Percentiles rank a stretch among this genome's conserved stretches.
Conservation (phyloP, 2,113 vertebrate genomes). For the Notarius lentiginosus region DNA sequence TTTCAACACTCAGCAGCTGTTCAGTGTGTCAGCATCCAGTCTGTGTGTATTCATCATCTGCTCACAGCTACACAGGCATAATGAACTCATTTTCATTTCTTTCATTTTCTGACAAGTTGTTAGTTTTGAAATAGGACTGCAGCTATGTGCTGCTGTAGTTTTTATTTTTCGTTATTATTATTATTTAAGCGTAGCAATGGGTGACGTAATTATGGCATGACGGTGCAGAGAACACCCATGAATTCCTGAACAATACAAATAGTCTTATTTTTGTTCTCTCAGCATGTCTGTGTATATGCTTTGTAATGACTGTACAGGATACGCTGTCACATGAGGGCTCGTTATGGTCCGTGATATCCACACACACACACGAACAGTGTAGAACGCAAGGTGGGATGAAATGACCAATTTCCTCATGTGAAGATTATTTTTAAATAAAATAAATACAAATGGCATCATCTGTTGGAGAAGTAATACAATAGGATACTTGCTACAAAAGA, state of each 20-base stretch:
- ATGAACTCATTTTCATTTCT: constrained; percentile 34
- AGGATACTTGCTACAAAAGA: neutral
- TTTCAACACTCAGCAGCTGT: constrained; percentile 53
- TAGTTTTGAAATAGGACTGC: constrained; percentile 30
- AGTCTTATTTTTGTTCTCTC: neutral
- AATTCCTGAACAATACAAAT: neutral
- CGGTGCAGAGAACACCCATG: neutral
- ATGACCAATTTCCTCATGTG: neutral
- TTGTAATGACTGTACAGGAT: neutral
- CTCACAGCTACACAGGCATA: constrained; percentile 33
- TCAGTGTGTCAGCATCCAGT: constrained; percentile 39
- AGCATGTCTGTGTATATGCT: neutral
- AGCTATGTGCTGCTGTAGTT: constrained; percentile 3
- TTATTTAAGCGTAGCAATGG: neutral
- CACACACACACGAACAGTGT: neutral
- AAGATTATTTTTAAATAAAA: neutral
- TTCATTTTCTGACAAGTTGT: constrained; percentile 25
- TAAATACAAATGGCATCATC: neutral
- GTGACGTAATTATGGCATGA: neutral
- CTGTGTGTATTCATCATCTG: constrained; percentile 43
- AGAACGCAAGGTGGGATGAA: neutral
- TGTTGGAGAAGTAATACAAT: neutral
- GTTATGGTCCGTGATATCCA: neutral
- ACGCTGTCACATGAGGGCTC: neutral
- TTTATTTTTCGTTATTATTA: neutral